A percentile compares a stretch with the other conserved stretches of the same genome.
Conservation (phyloP, 2,113 vertebrate genomes). For the Heterotis niloticus region DNA sequence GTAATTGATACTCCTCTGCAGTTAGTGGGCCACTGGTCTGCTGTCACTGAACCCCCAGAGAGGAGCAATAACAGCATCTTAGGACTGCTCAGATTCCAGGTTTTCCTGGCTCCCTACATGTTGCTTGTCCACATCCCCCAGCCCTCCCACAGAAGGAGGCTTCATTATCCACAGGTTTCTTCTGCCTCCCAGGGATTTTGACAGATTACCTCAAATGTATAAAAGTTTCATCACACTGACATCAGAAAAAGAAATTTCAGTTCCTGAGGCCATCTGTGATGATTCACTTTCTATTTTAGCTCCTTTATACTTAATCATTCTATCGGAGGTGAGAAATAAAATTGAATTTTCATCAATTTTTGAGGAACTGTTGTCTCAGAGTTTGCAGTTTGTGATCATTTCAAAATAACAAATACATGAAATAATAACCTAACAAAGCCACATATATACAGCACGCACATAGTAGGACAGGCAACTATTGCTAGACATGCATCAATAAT, state of each 20-base stretch:
- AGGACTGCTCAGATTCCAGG: conserved; percentile 13
- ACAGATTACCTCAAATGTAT: not conserved
- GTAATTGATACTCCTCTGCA: not conserved
- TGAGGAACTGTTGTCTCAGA: too few species aligned
- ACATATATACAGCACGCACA: too few species aligned
- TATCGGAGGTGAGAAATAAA: too few species aligned
- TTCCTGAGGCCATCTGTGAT: not conserved
- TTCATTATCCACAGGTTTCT: not conserved
- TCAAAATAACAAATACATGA: too few species aligned
- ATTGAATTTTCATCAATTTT: too few species aligned
- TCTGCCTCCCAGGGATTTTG: not conserved
- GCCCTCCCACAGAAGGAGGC: not conserved
- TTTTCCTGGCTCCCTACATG: not conserved
- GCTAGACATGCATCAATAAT: too few species aligned
- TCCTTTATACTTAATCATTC: not conserved
- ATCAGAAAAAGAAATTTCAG: not conserved
- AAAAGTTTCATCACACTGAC: conserved; percentile 2
- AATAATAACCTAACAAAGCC: too few species aligned
- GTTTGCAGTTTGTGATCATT: too few species aligned
- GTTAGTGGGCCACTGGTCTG: too few species aligned
- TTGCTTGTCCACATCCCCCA: too few species aligned
- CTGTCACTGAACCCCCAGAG: conserved; percentile 43
- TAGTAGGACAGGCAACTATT: too few species aligned
- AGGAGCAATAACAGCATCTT: conserved; percentile 32
- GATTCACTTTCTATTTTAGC: not conserved